phyloP scores from a whole-genome alignment of 1,140 invertebrate species.

The Dufourea novaeangliae region DNA sequence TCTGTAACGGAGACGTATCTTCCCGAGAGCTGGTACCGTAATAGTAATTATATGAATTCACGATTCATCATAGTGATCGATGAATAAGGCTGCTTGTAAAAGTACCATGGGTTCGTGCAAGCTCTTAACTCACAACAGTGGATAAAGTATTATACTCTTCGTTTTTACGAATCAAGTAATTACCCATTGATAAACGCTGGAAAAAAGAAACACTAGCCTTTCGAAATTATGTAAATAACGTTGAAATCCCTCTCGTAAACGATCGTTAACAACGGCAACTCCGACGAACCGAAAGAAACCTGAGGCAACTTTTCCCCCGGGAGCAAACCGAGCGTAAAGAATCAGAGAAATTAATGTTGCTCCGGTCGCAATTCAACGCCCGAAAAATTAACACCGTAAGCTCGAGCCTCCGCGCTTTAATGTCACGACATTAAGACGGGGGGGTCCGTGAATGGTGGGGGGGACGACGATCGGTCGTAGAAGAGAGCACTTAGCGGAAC shows the following conservation, averaged over 20 bases:
- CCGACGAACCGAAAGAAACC: neutral
- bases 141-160: no score
- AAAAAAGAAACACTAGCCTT: slow-evolving; percentile 3
- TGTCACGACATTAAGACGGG: slow-evolving; percentile 51
- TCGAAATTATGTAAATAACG: neutral
- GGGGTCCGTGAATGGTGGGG: slow-evolving; percentile 54
- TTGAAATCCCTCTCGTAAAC: neutral
- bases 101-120: neutral
- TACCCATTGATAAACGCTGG: neutral
- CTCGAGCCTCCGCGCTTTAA: slow-evolving; percentile 55
- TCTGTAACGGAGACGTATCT: no score
- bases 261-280: slow-evolving; percentile 1
- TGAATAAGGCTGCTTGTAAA: no score
- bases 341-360: slow-evolving; percentile 41
- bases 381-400: slow-evolving; percentile 63
- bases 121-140: neutral
- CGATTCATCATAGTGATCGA: no score
- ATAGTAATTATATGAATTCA: no score
- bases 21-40: no score
- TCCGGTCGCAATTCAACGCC: slow-evolving; percentile 18
- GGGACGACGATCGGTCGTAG: slow-evolving; percentile 26
- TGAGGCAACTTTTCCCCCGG: neutral
- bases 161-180: neutral
- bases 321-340: neutral
- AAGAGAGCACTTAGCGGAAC: slow-evolving; percentile 43